Conservation (phyloP, 2,888 invertebrate genomes). For the Clitarchus hookeri region DNA sequence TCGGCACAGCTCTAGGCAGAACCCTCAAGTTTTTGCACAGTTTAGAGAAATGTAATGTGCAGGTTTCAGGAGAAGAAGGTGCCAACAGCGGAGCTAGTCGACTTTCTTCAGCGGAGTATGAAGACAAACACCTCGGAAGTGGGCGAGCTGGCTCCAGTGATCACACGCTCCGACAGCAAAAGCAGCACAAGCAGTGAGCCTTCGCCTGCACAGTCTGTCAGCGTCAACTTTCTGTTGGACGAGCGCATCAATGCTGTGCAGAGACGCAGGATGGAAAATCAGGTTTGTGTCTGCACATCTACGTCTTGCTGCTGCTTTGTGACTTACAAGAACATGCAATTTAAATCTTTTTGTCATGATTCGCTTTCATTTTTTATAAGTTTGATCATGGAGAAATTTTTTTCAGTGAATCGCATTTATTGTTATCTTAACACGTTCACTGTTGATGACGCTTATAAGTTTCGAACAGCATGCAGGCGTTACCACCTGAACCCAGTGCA, state of each 20-base stretch:
- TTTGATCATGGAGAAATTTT: too few species aligned
- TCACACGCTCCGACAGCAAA: constrained; percentile 27
- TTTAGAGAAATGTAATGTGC: constrained; percentile 30
- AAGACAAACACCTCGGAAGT: constrained; percentile 27
- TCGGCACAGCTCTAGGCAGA: too few species aligned
- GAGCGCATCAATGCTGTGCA: constrained; percentile 66
- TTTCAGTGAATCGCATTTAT: too few species aligned
- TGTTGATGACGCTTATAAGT: too few species aligned
- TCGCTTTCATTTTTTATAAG: too few species aligned
- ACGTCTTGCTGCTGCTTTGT: too few species aligned
- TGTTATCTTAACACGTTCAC: too few species aligned
- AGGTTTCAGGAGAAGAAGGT: constrained; percentile 69
- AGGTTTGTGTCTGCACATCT: constrained; percentile 56
- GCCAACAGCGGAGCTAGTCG: constrained; percentile 66
- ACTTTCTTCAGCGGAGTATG: constrained; percentile 69
- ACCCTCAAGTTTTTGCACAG: too few species aligned
- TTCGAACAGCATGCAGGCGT: too few species aligned
- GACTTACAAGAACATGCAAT: too few species aligned
- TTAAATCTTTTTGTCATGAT: too few species aligned
- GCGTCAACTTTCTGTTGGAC: constrained; percentile 67
- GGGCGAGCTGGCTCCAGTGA: constrained; percentile 15
- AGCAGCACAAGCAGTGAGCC: constrained; percentile 28
- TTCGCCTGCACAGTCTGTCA: constrained; percentile 49
- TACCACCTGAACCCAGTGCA: too few species aligned
- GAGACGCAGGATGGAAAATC: constrained; percentile 69